Evolutionary conservation across 1,140 invertebrate species (phyloP).

Genomic region (Stegodyphus mimosarum): DNA sequence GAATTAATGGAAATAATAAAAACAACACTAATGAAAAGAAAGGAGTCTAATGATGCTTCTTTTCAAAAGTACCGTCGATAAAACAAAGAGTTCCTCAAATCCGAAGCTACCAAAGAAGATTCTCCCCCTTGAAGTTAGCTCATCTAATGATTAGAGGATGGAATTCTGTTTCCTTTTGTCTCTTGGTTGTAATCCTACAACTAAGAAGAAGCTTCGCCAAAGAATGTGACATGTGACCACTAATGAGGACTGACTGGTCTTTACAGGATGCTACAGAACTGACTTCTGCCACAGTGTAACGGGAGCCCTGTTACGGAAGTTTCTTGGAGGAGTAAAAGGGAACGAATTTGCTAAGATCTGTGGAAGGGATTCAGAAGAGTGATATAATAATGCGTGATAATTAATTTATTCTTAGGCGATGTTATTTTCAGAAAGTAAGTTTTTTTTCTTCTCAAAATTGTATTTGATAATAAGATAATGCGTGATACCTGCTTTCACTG

Average conservation of each 20-base stretch:
- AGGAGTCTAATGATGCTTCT: slow-evolving; percentile 40
- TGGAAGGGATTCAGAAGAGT: no score
- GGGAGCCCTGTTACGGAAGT: no score
- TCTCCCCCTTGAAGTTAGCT: background rate
- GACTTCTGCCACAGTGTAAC: no score
- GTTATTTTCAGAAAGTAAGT: no score
- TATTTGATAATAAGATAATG: no score
- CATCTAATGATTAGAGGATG: slow-evolving; percentile 34
- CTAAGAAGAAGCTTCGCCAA: background rate
- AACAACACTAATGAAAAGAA: background rate
- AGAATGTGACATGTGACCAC: slow-evolving; percentile 36
- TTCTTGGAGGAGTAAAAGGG: no score
- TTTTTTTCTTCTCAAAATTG: no score
- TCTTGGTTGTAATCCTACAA: slow-evolving; percentile 38
- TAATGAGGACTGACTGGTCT: slow-evolving; percentile 37
- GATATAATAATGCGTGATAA: no score
- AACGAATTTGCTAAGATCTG: no score
- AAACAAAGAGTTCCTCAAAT: slow-evolving; percentile 48
- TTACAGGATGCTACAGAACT: background rate
- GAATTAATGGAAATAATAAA: no score
- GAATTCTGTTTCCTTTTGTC: slow-evolving; percentile 48
- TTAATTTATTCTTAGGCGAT: no score
- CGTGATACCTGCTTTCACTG: no score
- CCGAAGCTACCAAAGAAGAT: slow-evolving; percentile 32
- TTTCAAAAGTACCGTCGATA: slow-evolving; percentile 36